A percentile compares a stretch with the other conserved stretches of the same genome.
Conservation (phyloP, 35 echinoderm and acorn worm genomes). For the Lytechinus variegatus region DNA sequence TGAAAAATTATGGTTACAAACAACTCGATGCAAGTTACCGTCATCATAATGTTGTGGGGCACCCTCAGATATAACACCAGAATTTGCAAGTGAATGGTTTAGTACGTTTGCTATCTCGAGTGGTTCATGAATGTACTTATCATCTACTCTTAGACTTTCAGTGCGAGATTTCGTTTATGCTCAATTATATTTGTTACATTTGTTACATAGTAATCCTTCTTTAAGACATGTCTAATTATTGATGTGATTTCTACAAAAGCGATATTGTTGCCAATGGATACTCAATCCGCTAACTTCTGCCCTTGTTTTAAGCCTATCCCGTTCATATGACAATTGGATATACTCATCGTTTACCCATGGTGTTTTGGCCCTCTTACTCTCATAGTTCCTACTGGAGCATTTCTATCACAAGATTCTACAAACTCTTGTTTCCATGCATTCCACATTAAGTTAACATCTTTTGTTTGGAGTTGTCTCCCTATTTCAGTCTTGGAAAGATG, state of each 20-base stretch:
- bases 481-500: background rate
- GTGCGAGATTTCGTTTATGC: background rate
- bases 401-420: background rate
- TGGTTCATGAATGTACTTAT: background rate
- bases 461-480: background rate
- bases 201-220: background rate
- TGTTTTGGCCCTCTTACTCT: slow-evolving; percentile 25
- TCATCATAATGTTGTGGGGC: background rate
- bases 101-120: background rate
- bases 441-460: background rate
- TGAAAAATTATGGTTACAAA: background rate
- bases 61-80: background rate
- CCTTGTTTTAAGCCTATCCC: background rate
- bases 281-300: background rate
- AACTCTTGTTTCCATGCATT: background rate
- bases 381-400: background rate
- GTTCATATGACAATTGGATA: background rate
- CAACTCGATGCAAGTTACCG: background rate
- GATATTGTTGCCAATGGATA: background rate
- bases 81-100: background rate
- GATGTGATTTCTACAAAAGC: background rate
- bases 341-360: background rate
- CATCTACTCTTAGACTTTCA: background rate
- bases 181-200: background rate
- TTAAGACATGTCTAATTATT: background rate